Base-by-base conservation (phyloP, 1,140 invertebrate genomes). In the Mylabris phalerata region DNA sequence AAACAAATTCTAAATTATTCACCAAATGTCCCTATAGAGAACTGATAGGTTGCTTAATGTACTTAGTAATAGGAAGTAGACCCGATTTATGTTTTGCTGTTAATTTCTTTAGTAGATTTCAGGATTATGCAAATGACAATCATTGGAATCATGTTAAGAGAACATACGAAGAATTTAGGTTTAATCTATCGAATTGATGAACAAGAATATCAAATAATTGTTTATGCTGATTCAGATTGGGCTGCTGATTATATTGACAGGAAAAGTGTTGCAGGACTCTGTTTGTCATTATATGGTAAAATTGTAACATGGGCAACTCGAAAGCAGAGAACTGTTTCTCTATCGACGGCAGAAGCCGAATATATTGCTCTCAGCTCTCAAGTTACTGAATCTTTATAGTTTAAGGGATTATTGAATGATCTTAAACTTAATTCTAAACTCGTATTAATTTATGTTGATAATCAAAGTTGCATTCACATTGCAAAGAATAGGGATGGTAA, bases 171-270 rank as follows among this genome's bases (percentile, higher is more conserved):
- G n/a, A 55, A 70, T 59, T 61, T 50, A 42, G 9, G 60, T 56
- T 49, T 72, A 27, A 25, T 9, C 11, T 60, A 27, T 61, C 3
- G 27, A 32, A 19, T 13, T n/a, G 41, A 11, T 48, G 24, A 32
- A 27, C 38, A 55, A 55, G 41, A 42, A 9, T 0, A 3, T n/a
- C n/a, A n/a, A n/a, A n/a, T 42, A 42, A 9, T n/a, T n/a, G 49
- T 9, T 61, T n/a, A 43, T 39, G 32, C 39, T 13, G 75, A 75
- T 64, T 66, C 72, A 0, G 73, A 75, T 50, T 75, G 68, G 67
- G 72, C 59, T 11, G 62, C 59, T 44, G 54, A 68, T 52, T 40
- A 49, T 4, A 62, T 4, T 76, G 13, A 13, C 13, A 13, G 13
- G 13, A 13, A 13, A 13, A 13, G 13, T 13, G 13, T 13, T 13